Evolutionary conservation across 1,140 invertebrate species (phyloP).

Genomic region (Holcopasites calliopsidis): DNA sequence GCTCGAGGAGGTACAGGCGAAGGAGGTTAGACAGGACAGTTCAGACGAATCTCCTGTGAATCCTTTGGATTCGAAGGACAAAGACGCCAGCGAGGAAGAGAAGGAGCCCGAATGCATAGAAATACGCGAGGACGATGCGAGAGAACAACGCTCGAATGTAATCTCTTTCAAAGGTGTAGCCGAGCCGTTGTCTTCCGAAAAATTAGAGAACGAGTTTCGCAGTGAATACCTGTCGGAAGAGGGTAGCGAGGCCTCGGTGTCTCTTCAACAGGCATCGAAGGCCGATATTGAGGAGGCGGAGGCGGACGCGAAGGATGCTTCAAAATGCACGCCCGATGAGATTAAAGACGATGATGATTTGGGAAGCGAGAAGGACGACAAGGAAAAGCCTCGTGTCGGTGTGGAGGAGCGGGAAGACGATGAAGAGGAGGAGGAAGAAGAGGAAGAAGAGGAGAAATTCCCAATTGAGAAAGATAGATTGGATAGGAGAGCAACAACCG

Average conservation of each 20-base stretch:
- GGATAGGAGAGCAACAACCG: background rate
- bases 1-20: constrained; percentile 3
- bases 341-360: background rate
- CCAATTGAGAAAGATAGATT: constrained; percentile 59
- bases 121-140: background rate
- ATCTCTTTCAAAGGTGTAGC: background rate
- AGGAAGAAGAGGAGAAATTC: constrained; percentile 58
- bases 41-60: background rate
- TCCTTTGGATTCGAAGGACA: background rate
- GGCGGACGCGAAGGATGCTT: background rate
- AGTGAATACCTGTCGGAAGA: constrained; percentile 1
- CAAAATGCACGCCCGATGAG: background rate
- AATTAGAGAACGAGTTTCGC: constrained; percentile 37
- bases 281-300: background rate
- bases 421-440: constrained; percentile 32
- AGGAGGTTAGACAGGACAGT: background rate
- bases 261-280: background rate
- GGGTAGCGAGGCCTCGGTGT: background rate
- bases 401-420: constrained; percentile 20
- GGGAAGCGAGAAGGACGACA: background rate
- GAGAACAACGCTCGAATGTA: constrained; percentile 4
- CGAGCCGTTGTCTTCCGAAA: constrained; percentile 36
- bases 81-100: background rate
- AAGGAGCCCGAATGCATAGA: constrained; percentile 55
- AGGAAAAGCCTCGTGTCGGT: background rate